Conservation (phyloP, 2,797 vertebrate species). For the Mormyrus proboscirostris region DNA sequence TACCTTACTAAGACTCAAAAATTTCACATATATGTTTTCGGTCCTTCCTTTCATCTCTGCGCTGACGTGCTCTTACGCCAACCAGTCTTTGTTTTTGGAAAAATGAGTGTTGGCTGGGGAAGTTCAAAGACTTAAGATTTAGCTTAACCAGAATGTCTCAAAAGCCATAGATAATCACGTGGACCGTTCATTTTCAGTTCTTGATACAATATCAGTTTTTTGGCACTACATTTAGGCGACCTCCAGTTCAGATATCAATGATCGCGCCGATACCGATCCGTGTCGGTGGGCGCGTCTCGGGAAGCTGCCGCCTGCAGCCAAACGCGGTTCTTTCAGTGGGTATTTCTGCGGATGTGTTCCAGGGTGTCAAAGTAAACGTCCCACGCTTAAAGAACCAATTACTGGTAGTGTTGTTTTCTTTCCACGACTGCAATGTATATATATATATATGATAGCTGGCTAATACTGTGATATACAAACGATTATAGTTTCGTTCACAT, state of each 20-base stretch:
- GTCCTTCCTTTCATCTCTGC: neutral
- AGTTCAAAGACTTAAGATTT: neutral
- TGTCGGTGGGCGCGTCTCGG: neutral
- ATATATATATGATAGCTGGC: neutral
- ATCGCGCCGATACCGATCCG: neutral
- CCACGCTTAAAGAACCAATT: neutral
- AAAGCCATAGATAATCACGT: neutral
- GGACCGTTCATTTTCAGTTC: neutral
- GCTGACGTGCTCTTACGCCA: neutral
- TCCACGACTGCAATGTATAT: neutral
- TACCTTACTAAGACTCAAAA: neutral
- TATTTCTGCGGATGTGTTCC: neutral
- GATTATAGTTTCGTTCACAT: neutral
- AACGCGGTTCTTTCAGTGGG: neutral
- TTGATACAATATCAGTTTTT: neutral
- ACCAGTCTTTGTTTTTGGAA: neutral
- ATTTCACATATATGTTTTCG: neutral
- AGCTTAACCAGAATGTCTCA: neutral
- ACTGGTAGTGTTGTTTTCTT: neutral
- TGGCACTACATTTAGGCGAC: neutral
- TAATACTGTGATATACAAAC: neutral
- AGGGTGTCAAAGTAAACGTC: neutral
- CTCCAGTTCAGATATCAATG: neutral
- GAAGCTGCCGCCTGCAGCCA: neutral
- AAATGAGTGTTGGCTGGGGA: neutral